A percentile compares a stretch with the other conserved stretches of the same genome.
phyloP scores from a whole-genome alignment of 2,797 vertebrate species.

The Cossypha polioptera region DNA sequence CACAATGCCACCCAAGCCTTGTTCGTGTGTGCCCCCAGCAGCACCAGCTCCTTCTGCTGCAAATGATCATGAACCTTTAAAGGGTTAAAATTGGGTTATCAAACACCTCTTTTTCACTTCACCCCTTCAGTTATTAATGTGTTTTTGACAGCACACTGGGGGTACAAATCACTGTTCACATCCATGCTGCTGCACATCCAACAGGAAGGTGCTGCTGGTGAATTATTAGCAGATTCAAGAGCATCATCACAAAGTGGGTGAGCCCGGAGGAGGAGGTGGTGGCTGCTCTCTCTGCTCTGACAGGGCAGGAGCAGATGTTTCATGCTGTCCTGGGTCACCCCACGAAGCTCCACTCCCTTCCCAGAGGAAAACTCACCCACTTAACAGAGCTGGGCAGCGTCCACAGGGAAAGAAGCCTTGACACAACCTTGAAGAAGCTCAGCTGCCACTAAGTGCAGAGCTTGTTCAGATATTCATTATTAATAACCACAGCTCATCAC shows the following conservation, averaged over 20 bases:
- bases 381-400: neutral
- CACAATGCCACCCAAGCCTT: fast-evolving
- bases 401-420: neutral
- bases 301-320: neutral
- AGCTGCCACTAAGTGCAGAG: neutral
- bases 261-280: neutral
- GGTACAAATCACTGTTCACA: neutral
- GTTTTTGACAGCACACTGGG: neutral
- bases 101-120: fast-evolving
- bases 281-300: neutral
- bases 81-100: neutral
- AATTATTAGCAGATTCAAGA: neutral
- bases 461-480: neutral
- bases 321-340: neutral
- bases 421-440: neutral
- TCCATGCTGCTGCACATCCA: too few species aligned
- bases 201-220: neutral
- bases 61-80: fast-evolving
- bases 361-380: neutral
- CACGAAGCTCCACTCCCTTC: neutral
- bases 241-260: fast-evolving
- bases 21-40: fast-evolving
- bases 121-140: fast-evolving
- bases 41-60: neutral
- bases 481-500: neutral